phyloP scores from a whole-genome alignment of 2,888 invertebrate genomes.

The Coleophora flavipennella region DNA sequence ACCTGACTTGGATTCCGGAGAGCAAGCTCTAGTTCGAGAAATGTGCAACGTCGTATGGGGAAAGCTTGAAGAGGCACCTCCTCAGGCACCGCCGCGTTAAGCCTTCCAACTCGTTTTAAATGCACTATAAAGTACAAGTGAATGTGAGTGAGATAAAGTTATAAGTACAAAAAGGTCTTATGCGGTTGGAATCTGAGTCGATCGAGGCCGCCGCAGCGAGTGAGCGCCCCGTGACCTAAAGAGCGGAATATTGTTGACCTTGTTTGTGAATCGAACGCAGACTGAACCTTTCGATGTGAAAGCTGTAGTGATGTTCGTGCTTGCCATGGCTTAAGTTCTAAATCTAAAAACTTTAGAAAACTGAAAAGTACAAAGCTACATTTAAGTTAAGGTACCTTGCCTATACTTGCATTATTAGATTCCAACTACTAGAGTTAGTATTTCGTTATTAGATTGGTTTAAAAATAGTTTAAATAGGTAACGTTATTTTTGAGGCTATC shows the following conservation, averaged over 20 bases:
- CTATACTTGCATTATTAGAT: no score
- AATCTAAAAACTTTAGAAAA: constrained; percentile 22
- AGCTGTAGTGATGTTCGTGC: no score
- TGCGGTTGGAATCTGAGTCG: constrained; percentile 51
- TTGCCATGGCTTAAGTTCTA: no score
- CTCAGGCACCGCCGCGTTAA: constrained; percentile 64
- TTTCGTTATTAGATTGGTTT: no score
- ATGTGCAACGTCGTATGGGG: constrained; percentile 98
- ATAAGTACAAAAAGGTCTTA: constrained; percentile 26
- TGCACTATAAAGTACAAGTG: neutral
- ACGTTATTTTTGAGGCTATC: no score
- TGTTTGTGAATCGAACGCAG: constrained; percentile 44
- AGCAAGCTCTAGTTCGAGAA: constrained; percentile 93
- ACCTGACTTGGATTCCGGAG: constrained; percentile 85
- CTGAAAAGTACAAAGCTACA: constrained; percentile 50
- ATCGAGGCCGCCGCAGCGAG: constrained; percentile 50
- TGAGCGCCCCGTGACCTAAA: constrained; percentile 56
- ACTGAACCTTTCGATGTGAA: constrained; percentile 19
- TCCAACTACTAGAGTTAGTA: no score
- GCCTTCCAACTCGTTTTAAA: neutral
- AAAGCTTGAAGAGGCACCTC: constrained; percentile 89
- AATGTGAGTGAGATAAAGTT: constrained; percentile 33
- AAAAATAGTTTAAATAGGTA: no score
- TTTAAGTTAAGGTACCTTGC: neutral
- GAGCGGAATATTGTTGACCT: constrained; percentile 46